Percentiles rank a stretch among this genome's conserved stretches.
These are phyloP conservation scores for Apomyelois bistriatella DNA, from an alignment of 2,888 invertebrate species.

Conservation along the genomic window DNA sequence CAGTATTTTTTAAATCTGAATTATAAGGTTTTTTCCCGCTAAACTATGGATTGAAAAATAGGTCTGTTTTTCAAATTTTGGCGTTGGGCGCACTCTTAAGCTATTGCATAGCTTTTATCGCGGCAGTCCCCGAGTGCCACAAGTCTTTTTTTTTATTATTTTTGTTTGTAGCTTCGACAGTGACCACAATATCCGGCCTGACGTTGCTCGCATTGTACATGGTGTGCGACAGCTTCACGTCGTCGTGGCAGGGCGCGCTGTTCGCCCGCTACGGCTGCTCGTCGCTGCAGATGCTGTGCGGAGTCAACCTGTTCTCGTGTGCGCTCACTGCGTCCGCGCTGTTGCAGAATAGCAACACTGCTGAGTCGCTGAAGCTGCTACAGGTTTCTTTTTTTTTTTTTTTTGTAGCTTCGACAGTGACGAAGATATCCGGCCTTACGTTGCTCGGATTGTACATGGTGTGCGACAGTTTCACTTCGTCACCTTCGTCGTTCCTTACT, in stretches of 20 bases:
- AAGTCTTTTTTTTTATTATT: too few relatives aligned
- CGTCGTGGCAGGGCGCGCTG: conserved; percentile 97
- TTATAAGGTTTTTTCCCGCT: too few relatives aligned
- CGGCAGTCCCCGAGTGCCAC: too few relatives aligned
- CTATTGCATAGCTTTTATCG: too few relatives aligned
- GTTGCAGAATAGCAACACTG: conserved; percentile 85
- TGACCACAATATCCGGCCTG: conserved; percentile 90
- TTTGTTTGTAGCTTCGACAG: conserved; percentile 71
- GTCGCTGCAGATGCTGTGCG: conserved; percentile 77
- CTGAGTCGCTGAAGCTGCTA: conserved; percentile 69
- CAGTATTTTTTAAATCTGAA: too few relatives aligned
- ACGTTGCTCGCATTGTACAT: conserved; percentile 94
- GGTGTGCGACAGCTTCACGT: conserved; percentile 97
- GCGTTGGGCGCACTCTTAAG: too few relatives aligned
- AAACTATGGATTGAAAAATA: too few relatives aligned
- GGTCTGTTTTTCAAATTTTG: too few relatives aligned
- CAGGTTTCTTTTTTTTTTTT: too few relatives aligned
- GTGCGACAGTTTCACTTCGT: conserved; percentile 98
- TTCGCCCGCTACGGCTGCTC: conserved; percentile 84
- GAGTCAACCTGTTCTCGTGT: conserved; percentile 96
- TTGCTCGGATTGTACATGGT: conserved; percentile 94
- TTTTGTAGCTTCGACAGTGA: conserved; percentile 79
- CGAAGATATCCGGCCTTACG: conserved; percentile 90
- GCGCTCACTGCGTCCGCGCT: conserved; percentile 92
- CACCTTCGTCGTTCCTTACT: conserved; percentile 95